Conservation (phyloP, 2,113 vertebrate species). For the Leptobrachium ailaonicum region DNA sequence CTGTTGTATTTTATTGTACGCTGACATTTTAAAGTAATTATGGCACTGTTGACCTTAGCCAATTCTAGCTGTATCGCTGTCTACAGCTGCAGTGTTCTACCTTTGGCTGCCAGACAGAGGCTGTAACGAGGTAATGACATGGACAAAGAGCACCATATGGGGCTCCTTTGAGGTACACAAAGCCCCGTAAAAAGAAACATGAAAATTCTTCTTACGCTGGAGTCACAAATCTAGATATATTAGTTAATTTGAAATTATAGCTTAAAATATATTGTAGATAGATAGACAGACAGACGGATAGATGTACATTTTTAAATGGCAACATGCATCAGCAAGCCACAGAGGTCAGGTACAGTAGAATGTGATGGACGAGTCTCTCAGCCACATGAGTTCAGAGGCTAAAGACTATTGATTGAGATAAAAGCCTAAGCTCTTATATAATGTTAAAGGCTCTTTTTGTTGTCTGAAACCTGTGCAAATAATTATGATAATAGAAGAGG, state of each 20-base stretch:
- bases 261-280: no score
- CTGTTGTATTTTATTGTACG: slow-evolving; percentile 99
- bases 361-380: slow-evolving; percentile 70
- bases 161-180: slow-evolving; percentile 88
- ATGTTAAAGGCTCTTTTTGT: slow-evolving; percentile 77
- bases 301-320: slow-evolving; percentile 62
- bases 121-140: slow-evolving; percentile 99
- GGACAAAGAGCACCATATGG: slow-evolving; percentile 99
- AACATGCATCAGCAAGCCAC: slow-evolving; percentile 68
- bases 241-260: no score
- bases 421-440: slow-evolving; percentile 79
- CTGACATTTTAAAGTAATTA: slow-evolving; percentile 99
- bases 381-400: slow-evolving; percentile 78
- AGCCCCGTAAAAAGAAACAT: slow-evolving; percentile 82
- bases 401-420: slow-evolving; percentile 85
- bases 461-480: slow-evolving; percentile 72
- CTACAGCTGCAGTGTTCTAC: slow-evolving; percentile 88
- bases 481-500: slow-evolving; percentile 72
- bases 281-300: no score
- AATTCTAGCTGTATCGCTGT: slow-evolving; percentile 97
- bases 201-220: slow-evolving; percentile 85
- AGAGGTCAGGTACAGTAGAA: slow-evolving; percentile 75
- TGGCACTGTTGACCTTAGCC: slow-evolving; percentile 99
- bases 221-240: slow-evolving; percentile 70
- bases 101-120: slow-evolving; percentile 94